phyloP scores from a whole-genome alignment of 2,888 invertebrate genomes.

The Trichopria drosophilae region DNA sequence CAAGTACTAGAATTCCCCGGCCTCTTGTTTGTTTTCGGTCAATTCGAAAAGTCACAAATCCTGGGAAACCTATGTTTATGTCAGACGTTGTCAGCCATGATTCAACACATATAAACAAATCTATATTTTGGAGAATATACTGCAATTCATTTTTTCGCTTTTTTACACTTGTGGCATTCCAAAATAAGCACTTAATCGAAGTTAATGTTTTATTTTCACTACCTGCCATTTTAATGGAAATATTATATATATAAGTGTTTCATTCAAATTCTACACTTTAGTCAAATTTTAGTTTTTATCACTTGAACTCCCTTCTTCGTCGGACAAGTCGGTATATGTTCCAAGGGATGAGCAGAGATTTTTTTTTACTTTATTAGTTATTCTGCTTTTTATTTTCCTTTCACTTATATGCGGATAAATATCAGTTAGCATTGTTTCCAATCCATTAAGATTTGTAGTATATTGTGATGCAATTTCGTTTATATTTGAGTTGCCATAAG shows the following conservation, averaged over 20 bases:
- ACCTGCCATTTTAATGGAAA: no score
- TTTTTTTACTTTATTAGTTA: slow-evolving; percentile 8
- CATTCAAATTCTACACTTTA: no score
- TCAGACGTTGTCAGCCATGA: background rate
- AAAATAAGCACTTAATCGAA: no score
- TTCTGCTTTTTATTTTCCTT: slow-evolving; percentile 1
- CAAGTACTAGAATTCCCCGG: slow-evolving; percentile 19
- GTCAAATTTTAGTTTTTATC: no score
- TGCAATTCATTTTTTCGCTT: slow-evolving; percentile 3
- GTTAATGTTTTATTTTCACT: no score
- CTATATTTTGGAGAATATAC: background rate
- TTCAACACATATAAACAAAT: no score
- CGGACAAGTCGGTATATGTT: no score
- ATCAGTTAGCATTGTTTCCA: background rate
- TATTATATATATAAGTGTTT: no score
- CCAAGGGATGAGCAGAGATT: no score
- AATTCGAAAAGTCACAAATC: background rate
- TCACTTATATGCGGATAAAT: no score
- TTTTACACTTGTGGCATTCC: slow-evolving; percentile 13
- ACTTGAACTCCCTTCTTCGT: no score
- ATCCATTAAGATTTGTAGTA: background rate
- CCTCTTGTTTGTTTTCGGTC: slow-evolving; percentile 1
- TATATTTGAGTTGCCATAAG: slow-evolving; percentile 7
- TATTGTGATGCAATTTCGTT: no score
- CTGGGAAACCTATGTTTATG: slow-evolving; percentile 1